A percentile compares a stretch with the other conserved stretches of the same genome.
These are phyloP conservation scores for Platerodrilus igneus DNA, from an alignment of 2,888 invertebrate genomes.

Conservation along the genomic window DNA sequence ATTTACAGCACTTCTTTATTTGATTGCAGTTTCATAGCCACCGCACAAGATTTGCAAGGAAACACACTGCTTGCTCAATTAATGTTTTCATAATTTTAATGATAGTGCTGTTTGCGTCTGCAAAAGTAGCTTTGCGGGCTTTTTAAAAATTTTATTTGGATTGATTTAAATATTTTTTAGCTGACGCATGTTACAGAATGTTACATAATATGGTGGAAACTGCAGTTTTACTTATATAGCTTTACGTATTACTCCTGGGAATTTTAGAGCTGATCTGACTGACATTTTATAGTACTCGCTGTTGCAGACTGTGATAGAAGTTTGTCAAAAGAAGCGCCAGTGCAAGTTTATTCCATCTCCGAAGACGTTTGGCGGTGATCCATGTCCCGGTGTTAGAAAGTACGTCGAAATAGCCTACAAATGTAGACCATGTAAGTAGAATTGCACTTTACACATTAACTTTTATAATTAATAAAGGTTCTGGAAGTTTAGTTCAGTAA, in stretches of 20 bases:
- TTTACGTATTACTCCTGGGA: slow-evolving; percentile 22
- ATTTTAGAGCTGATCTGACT: slow-evolving; percentile 49
- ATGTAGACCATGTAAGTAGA: slow-evolving; percentile 90
- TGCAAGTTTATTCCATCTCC: slow-evolving; percentile 88
- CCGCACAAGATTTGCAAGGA: slow-evolving; percentile 12
- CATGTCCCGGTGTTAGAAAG: slow-evolving; percentile 86
- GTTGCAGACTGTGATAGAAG: slow-evolving; percentile 90
- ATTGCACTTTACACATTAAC: too few relatives aligned
- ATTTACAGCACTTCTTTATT: slow-evolving; percentile 15
- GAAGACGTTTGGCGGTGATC: slow-evolving; percentile 85
- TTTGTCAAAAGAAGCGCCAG: slow-evolving; percentile 88
- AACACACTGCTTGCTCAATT: slow-evolving; percentile 17
- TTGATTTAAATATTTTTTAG: slow-evolving; percentile 7
- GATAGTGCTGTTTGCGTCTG: slow-evolving; percentile 1
- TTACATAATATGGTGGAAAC: slow-evolving; percentile 10
- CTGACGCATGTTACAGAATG: slow-evolving; percentile 17
- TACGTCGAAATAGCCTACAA: slow-evolving; percentile 95
- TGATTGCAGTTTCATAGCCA: slow-evolving; percentile 20
- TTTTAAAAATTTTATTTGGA: slow-evolving; percentile 7
- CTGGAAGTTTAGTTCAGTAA: too few relatives aligned
- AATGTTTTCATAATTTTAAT: slow-evolving; percentile 7
- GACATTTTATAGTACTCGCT: slow-evolving; percentile 69
- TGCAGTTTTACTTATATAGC: slow-evolving; percentile 12
- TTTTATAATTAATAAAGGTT: too few relatives aligned
- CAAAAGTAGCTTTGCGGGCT: slow-evolving; percentile 9